Conservation (phyloP, 2,113 vertebrate genomes). For the Illadopsis cleaveri region DNA sequence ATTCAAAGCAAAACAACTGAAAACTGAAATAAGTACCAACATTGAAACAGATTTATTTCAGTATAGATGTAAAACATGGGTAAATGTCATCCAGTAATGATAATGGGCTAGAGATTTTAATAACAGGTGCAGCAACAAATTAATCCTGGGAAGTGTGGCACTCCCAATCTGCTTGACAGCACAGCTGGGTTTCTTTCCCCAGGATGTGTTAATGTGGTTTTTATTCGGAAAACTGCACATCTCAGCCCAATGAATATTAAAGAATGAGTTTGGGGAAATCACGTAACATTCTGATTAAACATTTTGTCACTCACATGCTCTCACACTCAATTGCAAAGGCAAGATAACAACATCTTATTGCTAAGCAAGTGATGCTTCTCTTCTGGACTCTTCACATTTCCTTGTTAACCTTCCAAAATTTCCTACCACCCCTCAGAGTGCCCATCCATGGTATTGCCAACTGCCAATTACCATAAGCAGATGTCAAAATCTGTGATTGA, state of each 20-base stretch:
- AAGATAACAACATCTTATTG: neutral
- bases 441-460: neutral
- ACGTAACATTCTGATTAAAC: neutral
- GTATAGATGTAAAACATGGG: neutral
- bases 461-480: neutral
- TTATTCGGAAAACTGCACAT: neutral
- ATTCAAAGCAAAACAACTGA: neutral
- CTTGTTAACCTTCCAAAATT: neutral
- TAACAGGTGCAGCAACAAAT: constrained; percentile 31
- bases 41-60: neutral
- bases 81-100: neutral
- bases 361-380: neutral
- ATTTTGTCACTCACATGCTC: neutral
- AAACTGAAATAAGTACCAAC: neutral
- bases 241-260: neutral
- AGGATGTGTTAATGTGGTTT: neutral
- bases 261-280: neutral
- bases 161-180: neutral
- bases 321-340: neutral
- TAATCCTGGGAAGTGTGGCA: neutral
- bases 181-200: neutral
- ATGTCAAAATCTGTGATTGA: neutral
- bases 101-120: neutral
- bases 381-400: neutral
- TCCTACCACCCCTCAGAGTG: neutral